A percentile compares a stretch with the other conserved stretches of the same genome.
These are phyloP conservation scores for Delia radicum DNA, from an alignment of 1,140 invertebrate species.

Conservation along the genomic window DNA sequence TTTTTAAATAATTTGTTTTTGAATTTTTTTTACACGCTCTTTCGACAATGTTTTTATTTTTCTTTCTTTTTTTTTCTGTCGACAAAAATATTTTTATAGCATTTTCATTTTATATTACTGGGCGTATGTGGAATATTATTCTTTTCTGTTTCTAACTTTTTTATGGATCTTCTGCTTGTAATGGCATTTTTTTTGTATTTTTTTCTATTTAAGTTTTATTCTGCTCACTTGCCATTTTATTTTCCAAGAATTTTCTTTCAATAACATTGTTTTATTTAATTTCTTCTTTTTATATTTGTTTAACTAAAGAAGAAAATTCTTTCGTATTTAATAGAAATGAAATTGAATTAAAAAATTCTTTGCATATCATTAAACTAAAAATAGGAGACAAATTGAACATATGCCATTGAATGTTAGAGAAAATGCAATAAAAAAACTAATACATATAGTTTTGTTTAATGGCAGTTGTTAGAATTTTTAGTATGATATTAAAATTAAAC, in stretches of 20 bases:
- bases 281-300: background rate
- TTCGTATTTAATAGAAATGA: background rate
- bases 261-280: background rate
- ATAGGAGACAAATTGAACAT: background rate
- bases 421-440: background rate
- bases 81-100: background rate
- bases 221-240: background rate
- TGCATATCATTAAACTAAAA: background rate
- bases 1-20: background rate
- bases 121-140: background rate
- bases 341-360: background rate
- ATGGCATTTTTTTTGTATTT: background rate
- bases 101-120: background rate
- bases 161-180: background rate
- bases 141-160: too few species aligned
- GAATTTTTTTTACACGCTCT: background rate
- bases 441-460: background rate
- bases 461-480: background rate
- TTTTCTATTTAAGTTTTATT: background rate
- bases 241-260: background rate
- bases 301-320: background rate
- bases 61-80: background rate
- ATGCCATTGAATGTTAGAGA: background rate
- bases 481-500: background rate
- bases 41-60: background rate